phyloP scores from a whole-genome alignment of 2,113 vertebrate species.

The rabbit (Oryctolagus cuniculus) region DNA sequence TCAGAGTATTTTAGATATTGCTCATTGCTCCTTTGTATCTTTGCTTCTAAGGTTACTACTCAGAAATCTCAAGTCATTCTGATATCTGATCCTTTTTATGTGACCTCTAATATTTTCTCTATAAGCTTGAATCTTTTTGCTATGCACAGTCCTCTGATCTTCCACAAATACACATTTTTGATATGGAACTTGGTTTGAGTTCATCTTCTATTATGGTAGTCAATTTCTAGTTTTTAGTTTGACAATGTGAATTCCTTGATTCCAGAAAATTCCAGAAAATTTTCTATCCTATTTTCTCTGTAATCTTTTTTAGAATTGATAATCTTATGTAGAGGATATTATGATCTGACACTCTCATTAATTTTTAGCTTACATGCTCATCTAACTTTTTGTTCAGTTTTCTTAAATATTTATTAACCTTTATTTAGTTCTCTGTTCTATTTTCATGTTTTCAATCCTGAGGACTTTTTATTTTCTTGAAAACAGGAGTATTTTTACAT shows the following conservation, averaged over 20 bases:
- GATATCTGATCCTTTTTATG: background rate
- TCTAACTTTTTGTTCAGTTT: background rate
- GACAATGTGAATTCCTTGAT: background rate
- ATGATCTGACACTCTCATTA: background rate
- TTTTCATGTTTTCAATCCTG: background rate
- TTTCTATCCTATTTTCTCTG: background rate
- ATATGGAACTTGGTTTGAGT: background rate
- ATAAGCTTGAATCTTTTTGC: background rate
- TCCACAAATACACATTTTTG: background rate
- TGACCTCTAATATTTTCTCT: background rate
- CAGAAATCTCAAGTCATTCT: background rate
- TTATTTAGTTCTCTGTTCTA: background rate
- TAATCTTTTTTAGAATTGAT: background rate
- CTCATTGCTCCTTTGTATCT: background rate
- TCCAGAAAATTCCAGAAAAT: background rate
- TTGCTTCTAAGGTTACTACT: background rate
- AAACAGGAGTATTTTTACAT: background rate
- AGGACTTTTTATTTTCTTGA: background rate
- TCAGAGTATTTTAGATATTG: background rate
- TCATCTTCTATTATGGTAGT: background rate
- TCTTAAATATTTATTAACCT: background rate
- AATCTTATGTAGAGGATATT: background rate
- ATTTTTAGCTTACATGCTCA: background rate
- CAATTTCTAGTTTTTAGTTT: background rate
- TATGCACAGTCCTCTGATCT: background rate